Evolutionary conservation across 2,888 invertebrate genomes (phyloP).

Genomic region (Halictus ligatus): DNA sequence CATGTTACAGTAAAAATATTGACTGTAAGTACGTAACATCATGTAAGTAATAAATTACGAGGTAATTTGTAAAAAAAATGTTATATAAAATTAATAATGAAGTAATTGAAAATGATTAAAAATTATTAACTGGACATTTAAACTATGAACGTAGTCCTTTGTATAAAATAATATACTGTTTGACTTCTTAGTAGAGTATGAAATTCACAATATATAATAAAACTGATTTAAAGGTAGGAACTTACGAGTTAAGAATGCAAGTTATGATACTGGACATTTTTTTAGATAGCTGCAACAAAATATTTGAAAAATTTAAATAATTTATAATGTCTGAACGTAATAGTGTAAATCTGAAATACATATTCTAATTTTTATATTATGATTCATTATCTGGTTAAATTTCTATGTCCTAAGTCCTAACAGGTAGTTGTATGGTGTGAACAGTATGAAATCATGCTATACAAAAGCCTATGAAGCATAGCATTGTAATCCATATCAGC

Average conservation of each 20-base stretch:
- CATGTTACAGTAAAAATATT: conserved; percentile 26
- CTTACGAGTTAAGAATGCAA: conserved; percentile 46
- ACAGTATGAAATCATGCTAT: conserved; percentile 61
- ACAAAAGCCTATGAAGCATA: conserved; percentile 66
- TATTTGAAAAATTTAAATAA: conserved; percentile 44
- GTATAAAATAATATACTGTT: conserved; percentile 35
- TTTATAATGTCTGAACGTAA: conserved; percentile 38
- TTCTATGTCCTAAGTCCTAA: conserved; percentile 50
- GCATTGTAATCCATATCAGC: conserved; percentile 53
- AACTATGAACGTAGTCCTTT: conserved; percentile 10
- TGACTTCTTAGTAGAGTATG: conserved; percentile 30
- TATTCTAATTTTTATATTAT: conserved; percentile 53
- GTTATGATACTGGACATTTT: conserved; percentile 37
- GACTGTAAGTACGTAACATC: conserved; percentile 37
- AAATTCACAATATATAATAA: conserved; percentile 32
- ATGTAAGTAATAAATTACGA: conserved; percentile 43
- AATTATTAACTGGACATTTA: conserved; percentile 27
- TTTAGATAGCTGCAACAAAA: conserved; percentile 28
- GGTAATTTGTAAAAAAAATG: conserved; percentile 56
- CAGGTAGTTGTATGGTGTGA: conserved; percentile 55
- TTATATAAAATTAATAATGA: conserved; percentile 62
- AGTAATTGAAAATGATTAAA: conserved; percentile 50
- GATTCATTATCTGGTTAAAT: conserved; percentile 52
- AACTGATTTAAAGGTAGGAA: conserved; percentile 57
- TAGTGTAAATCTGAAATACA: conserved; percentile 41